Conservation (phyloP, 2,113 vertebrate species). For the Cariama cristata region DNA sequence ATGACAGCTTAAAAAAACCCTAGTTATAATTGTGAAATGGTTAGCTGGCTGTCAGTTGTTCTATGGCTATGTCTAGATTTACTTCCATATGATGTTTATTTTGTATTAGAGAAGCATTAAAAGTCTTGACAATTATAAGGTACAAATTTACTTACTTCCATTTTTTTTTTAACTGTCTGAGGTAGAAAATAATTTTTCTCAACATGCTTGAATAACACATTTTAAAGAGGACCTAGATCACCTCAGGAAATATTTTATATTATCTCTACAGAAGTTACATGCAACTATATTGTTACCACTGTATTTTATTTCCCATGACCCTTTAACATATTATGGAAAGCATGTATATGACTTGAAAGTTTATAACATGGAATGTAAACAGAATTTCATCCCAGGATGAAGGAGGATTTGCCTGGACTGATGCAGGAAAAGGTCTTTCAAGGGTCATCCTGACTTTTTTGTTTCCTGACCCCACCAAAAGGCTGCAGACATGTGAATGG, state of each 20-base stretch:
- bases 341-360: background rate
- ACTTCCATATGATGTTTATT: background rate
- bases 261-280: background rate
- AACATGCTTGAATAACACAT: background rate
- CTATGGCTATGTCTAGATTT: background rate
- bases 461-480: background rate
- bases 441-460: background rate
- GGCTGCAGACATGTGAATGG: accelerated
- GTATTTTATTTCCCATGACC: background rate
- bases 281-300: background rate
- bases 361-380: background rate
- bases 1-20: background rate
- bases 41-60: background rate
- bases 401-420: background rate
- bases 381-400: background rate
- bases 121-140: constrained; percentile 4
- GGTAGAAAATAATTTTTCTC: background rate
- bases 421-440: background rate
- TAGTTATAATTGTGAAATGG: background rate
- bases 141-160: constrained; percentile 1
- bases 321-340: background rate
- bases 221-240: background rate
- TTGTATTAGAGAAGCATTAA: constrained; percentile 1
- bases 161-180: background rate
- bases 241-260: background rate